Percentiles rank a stretch among this genome's conserved stretches.
Conservation (phyloP, 2,797 vertebrate genomes). For the Myoxocephalus aenaeus region DNA sequence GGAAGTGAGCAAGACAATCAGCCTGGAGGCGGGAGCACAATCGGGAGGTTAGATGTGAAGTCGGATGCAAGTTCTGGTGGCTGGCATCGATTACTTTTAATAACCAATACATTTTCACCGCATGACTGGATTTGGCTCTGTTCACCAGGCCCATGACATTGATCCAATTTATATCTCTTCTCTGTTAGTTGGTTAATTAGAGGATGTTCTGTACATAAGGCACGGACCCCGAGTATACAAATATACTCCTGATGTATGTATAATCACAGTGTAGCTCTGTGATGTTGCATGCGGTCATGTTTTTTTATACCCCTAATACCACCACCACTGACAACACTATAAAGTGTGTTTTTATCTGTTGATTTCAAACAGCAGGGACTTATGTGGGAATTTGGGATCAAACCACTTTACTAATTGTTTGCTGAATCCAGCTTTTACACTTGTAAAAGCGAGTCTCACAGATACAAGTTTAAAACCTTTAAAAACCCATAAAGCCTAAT, state of each 20-base stretch:
- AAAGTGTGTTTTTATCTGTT: background rate
- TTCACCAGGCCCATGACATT: constrained; percentile 35
- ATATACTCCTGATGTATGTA: background rate
- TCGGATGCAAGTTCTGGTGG: constrained; percentile 62
- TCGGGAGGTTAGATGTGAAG: constrained; percentile 23
- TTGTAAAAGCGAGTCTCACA: background rate
- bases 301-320: background rate
- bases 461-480: background rate
- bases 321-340: background rate
- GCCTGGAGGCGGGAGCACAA: constrained; percentile 31
- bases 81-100: constrained; percentile 56
- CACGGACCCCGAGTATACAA: background rate
- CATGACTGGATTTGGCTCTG: constrained; percentile 40
- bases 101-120: constrained; percentile 43
- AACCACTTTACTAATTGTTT: background rate
- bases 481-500: background rate
- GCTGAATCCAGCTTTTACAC: background rate
- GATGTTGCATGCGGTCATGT: background rate
- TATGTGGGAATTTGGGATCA: too few relatives aligned
- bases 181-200: constrained; percentile 1
- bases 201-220: background rate
- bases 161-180: constrained; percentile 31
- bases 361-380: background rate
- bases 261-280: background rate
- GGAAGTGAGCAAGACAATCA: constrained; percentile 62